Percentiles rank a stretch among this genome's conserved stretches.
These are phyloP conservation scores for Limnothrissa miodon DNA, from an alignment of 2,113 vertebrate species.

Conservation along the genomic window DNA sequence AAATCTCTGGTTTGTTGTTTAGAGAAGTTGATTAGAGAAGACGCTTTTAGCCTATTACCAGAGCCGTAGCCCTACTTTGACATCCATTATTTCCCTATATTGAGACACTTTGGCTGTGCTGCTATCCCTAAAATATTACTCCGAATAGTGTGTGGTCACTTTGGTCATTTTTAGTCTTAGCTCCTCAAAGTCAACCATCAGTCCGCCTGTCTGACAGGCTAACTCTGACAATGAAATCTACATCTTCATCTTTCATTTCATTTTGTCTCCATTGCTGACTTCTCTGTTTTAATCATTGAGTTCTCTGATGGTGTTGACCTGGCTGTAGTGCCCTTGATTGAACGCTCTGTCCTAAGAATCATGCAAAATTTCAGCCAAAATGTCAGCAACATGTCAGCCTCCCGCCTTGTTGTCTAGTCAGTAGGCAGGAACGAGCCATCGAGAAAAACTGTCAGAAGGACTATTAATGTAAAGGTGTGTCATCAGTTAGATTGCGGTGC, in stretches of 20 bases:
- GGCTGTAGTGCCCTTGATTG: slow-evolving; percentile 42
- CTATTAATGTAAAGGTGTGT: slow-evolving; percentile 28
- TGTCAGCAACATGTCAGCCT: slow-evolving; percentile 36
- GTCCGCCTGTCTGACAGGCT: background rate
- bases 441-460: background rate
- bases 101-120: no score
- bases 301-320: slow-evolving; percentile 17
- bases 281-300: background rate
- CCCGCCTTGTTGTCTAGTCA: slow-evolving; percentile 1
- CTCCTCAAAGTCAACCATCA: background rate
- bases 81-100: no score
- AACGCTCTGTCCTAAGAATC: slow-evolving; percentile 35
- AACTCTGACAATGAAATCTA: background rate
- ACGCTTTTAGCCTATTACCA: no score
- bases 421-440: background rate
- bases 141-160: no score
- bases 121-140: no score
- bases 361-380: slow-evolving; percentile 34
- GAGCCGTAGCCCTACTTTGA: no score
- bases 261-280: background rate
- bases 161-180: no score
- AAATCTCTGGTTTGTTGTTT: background rate
- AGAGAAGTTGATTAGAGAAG: background rate
- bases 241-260: background rate
- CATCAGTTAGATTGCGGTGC: slow-evolving; percentile 25